A percentile compares a stretch with the other conserved stretches of the same genome.
Evolutionary conservation across 2,797 vertebrate species (phyloP).

Genomic region (Tauraco hartlaubi): DNA sequence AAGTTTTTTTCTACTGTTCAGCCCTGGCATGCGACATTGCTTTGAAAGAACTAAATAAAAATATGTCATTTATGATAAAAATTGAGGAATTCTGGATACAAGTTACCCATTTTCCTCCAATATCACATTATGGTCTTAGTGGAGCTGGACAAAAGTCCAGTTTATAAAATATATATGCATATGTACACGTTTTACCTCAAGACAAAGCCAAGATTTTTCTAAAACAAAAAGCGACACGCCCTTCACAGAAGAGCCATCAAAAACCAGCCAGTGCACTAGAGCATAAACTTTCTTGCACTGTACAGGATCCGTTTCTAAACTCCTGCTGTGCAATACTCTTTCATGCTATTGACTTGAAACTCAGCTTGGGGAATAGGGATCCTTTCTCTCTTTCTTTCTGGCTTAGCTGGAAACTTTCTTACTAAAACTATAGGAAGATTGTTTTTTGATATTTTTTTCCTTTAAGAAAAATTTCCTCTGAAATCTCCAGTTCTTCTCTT

Average conservation of each 20-base stretch:
- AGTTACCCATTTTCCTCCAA: background rate
- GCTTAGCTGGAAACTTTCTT: background rate
- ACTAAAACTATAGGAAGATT: background rate
- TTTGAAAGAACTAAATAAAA: background rate
- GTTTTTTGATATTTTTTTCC: fast-evolving
- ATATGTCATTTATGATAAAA: background rate
- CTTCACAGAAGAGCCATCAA: background rate
- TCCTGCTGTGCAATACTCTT: background rate
- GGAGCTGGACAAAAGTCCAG: background rate
- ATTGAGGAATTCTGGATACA: background rate
- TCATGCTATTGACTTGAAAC: background rate
- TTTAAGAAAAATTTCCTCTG: background rate
- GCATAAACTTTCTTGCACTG: background rate
- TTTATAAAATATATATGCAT: background rate
- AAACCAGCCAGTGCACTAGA: background rate
- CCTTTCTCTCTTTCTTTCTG: background rate
- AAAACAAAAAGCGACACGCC: background rate
- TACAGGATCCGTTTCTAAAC: background rate
- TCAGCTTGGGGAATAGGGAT: background rate
- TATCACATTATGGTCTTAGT: background rate
- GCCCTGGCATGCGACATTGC: background rate
- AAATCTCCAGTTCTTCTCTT: background rate
- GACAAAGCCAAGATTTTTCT: background rate
- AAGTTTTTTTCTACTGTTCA: background rate
- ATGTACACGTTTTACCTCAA: fast-evolving